Percentiles rank a stretch among this genome's conserved stretches.
phyloP scores from a whole-genome alignment of 1,140 invertebrate genomes.

The Schlechtendalia chinensis region DNA sequence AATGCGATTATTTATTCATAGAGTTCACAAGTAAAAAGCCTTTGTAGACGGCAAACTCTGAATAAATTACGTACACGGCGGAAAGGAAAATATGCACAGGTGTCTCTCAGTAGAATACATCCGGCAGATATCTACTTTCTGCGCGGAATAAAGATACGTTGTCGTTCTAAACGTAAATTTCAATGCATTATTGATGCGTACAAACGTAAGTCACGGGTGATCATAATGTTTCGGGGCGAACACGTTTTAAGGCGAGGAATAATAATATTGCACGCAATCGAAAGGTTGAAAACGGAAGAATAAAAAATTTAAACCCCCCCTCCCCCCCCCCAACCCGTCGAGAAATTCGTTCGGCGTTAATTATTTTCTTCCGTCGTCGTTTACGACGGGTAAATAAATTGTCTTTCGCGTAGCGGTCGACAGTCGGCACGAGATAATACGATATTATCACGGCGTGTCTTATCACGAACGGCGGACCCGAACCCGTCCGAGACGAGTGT shows the following conservation, averaged over 20 bases:
- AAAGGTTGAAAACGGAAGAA: slow-evolving; percentile 8
- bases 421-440: background rate
- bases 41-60: slow-evolving; percentile 37
- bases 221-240: slow-evolving; percentile 25
- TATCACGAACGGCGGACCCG: too few species aligned
- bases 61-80: slow-evolving; percentile 31
- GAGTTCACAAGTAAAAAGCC: slow-evolving; percentile 41
- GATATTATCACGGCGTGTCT: too few species aligned
- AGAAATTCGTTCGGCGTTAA: background rate
- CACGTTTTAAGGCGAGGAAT: background rate
- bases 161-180: slow-evolving; percentile 22
- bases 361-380: too few species aligned
- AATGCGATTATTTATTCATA: slow-evolving; percentile 44
- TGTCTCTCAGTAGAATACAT: slow-evolving; percentile 18
- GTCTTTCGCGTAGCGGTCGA: background rate
- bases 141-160: slow-evolving; percentile 3
- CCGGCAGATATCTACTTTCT: slow-evolving; percentile 25
- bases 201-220: background rate
- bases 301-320: too few species aligned
- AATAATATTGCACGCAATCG: background rate
- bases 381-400: too few species aligned
- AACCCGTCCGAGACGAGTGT: too few species aligned
- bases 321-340: too few species aligned
- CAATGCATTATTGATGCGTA: slow-evolving; percentile 30
- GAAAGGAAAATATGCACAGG: background rate